These are phyloP conservation scores for Genyomyrus donnyi DNA, from an alignment of 2,113 vertebrate species.

Conservation along the genomic window DNA sequence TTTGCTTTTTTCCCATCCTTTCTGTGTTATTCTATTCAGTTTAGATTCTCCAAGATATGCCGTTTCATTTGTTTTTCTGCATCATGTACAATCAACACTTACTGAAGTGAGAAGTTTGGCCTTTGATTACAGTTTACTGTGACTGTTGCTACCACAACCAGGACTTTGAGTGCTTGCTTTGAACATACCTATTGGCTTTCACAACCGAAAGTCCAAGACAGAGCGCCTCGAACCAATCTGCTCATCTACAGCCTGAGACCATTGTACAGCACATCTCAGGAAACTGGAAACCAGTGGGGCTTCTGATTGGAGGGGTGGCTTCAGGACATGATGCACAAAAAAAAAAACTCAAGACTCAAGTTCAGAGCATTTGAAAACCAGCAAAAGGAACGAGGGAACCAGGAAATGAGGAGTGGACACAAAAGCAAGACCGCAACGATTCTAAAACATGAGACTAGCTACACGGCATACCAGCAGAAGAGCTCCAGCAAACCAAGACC, in stretches of 20 bases:
- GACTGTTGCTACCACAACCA: not conserved
- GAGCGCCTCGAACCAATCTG: not conserved
- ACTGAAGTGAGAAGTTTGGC: not conserved
- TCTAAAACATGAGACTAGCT: not conserved
- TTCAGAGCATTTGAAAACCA: not conserved
- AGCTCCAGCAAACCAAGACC: not conserved
- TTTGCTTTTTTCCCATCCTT: not conserved
- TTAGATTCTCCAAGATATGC: not conserved
- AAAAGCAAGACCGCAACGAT: not conserved
- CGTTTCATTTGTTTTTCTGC: not conserved
- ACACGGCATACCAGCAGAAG: not conserved
- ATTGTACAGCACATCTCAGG: not conserved
- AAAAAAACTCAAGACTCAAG: not conserved
- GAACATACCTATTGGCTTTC: not conserved
- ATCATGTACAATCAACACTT: not conserved
- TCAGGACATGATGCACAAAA: not conserved
- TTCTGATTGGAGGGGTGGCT: not conserved
- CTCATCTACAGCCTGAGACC: not conserved
- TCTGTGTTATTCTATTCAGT: not conserved
- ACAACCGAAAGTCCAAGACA: not conserved
- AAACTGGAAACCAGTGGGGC: not conserved
- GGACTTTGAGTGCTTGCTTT: not conserved
- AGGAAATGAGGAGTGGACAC: not conserved
- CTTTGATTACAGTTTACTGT: not conserved
- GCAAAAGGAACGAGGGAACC: not conserved